phyloP scores from a whole-genome alignment of 2,113 vertebrate genomes.

The Nettapus auritus region DNA sequence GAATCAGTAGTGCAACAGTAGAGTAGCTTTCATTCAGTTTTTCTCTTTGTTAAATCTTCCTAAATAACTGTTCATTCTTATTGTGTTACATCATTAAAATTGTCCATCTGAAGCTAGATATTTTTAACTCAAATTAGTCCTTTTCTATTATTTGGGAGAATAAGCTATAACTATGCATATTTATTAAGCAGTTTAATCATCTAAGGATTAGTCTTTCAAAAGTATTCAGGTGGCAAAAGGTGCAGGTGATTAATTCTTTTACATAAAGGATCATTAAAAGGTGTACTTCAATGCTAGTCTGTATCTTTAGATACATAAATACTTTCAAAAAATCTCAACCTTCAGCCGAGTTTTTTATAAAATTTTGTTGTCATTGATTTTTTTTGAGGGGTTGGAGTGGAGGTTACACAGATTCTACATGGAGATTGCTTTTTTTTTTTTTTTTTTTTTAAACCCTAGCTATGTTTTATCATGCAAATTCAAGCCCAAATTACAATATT shows the following conservation, averaged over 20 bases:
- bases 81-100: neutral
- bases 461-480: neutral
- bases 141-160: neutral
- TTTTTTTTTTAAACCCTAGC: neutral
- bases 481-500: neutral
- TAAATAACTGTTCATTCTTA: neutral
- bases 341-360: neutral
- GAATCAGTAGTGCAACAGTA: neutral
- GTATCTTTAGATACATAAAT: neutral
- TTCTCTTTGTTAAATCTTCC: neutral
- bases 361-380: neutral
- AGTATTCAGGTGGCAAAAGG: neutral
- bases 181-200: neutral
- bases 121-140: neutral
- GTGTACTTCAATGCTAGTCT: neutral
- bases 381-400: neutral
- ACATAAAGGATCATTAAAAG: neutral
- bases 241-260: neutral
- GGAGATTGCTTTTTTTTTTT: neutral
- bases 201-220: neutral
- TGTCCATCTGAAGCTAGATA: neutral
- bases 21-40: neutral
- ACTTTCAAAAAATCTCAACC: neutral
- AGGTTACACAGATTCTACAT: neutral
- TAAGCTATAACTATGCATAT: neutral